Base-by-base conservation (phyloP, 2,888 invertebrate genomes). In the Philopedon plagiatum region DNA sequence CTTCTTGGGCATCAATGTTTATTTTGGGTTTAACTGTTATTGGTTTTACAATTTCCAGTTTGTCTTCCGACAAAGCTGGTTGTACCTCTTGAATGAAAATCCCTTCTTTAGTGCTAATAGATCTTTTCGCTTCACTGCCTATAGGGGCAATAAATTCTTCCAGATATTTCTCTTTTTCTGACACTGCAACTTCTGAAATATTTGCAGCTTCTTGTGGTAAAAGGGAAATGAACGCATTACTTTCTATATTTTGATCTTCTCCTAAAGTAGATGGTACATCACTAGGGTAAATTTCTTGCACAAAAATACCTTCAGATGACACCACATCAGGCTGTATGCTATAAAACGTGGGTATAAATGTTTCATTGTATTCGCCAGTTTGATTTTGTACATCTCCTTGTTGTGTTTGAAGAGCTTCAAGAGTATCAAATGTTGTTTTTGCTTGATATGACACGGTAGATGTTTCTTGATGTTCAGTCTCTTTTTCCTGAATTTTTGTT, bases 191-290 rank as follows among this genome's bases (percentile, higher is more conserved):
- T 83, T 93, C 91, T 26, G 88, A 87, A 11, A 92, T 85, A 34
- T 89, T 89, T 21, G 91, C 86, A 19, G 93, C 92, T 85, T 93
- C 91, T 79, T 91, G 90, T 23, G 91, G 82, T 21, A 89, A 83
- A 3, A 94, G 72, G 3, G 88, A 87, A 0, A 90, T 76, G 41
- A 71, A 66, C 9, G 80, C 81, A 56, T 65, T 71, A 46, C 74
- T 74, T 63, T 76, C 73, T 15, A 46, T 18, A 1, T 83, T 82
- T 79, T 85, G 82, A 37, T 84, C 83, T 77, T 85, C 82, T 66
- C 82, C 80, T 18, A 89, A 79, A 58, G 79, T 80, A 18, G 75
- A 75, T 13, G 85, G 76, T 15, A 79, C 75, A 66, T 85, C 83
- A 68, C 81, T 82, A 29, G 81, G 74, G 49, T 80, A 76, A 8